Percentiles rank a stretch among this genome's conserved stretches.
Evolutionary conservation across 1,140 invertebrate species (phyloP).

Genomic region (Sycobia sp.): DNA sequence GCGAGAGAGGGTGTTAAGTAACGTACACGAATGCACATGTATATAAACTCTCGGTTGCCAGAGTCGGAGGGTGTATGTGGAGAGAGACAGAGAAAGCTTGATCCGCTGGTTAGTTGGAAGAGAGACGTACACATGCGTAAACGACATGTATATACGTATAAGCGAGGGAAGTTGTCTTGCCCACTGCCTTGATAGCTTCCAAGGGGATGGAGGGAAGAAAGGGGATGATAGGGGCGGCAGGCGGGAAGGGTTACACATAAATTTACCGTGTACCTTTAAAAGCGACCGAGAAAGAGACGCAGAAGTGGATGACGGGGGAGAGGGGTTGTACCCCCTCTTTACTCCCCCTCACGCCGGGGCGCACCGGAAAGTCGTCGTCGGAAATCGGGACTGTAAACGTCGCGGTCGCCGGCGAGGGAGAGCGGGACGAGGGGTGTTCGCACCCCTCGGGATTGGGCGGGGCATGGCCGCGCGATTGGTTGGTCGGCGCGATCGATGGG

Average conservation of each 20-base stretch:
- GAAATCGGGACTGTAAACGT: too few species aligned
- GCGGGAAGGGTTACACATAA: too few species aligned
- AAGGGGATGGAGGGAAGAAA: neutral
- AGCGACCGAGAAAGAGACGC: neutral
- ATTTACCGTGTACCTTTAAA: too few species aligned
- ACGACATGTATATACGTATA: too few species aligned
- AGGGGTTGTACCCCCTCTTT: neutral
- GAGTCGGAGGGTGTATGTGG: slow-evolving; percentile 3
- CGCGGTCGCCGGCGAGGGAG: neutral
- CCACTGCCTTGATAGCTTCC: too few species aligned
- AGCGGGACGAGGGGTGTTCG: slow-evolving; percentile 39
- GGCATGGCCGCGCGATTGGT: slow-evolving; percentile 51
- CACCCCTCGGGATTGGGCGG: too few species aligned
- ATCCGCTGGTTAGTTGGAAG: slow-evolving; percentile 16
- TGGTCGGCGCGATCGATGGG: slow-evolving; percentile 33
- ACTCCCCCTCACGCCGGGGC: neutral
- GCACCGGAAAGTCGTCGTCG: too few species aligned
- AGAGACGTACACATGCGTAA: neutral
- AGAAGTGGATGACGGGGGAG: too few species aligned
- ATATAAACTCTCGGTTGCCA: neutral
- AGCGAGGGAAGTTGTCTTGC: too few species aligned
- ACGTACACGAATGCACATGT: too few species aligned
- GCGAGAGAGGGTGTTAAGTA: neutral
- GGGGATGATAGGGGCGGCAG: too few species aligned
- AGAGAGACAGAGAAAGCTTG: slow-evolving; percentile 50